Percentiles rank a stretch among this genome's conserved stretches.
Conservation (phyloP, 2,888 invertebrate species). For the Nemotelus pantherinus region DNA sequence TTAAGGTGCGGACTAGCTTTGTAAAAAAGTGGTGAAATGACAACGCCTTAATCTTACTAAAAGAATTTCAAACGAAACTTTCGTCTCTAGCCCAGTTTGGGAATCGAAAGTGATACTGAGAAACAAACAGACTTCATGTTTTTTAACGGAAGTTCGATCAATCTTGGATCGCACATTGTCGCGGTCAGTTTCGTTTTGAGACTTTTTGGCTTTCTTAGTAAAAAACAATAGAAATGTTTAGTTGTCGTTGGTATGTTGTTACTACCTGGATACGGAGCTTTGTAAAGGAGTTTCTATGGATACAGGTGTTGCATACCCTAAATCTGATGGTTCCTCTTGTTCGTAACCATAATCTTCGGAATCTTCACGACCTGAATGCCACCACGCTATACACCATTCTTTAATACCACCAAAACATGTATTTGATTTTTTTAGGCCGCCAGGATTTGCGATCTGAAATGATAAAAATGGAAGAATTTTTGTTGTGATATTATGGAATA, state of each 20-base stretch:
- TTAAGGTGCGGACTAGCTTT: conserved; percentile 34
- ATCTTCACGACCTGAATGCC: conserved; percentile 88
- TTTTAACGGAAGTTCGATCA: neutral
- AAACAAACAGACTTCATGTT: neutral
- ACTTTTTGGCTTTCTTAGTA: neutral
- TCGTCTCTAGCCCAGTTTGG: neutral
- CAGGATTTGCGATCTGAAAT: conserved; percentile 62
- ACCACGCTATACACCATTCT: conserved; percentile 90
- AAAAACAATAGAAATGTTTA: neutral
- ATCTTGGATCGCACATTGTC: neutral
- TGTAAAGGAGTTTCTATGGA: conserved; percentile 89
- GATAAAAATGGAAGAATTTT: neutral
- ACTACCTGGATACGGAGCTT: conserved; percentile 81
- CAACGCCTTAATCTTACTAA: conserved; percentile 28
- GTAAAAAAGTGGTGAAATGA: conserved; percentile 30
- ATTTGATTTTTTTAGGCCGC: conserved; percentile 60
- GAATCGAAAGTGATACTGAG: neutral
- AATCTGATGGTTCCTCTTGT: conserved; percentile 80
- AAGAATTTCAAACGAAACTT: conserved; percentile 37
- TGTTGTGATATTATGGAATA: neutral
- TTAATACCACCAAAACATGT: conserved; percentile 67
- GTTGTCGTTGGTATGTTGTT: conserved; percentile 35
- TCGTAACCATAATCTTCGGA: conserved; percentile 77
- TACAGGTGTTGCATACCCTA: conserved; percentile 80
- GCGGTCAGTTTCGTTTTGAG: conserved; percentile 28